Percentiles rank a stretch among this genome's conserved stretches.
phyloP scores from a whole-genome alignment of 2,113 vertebrate genomes.

The Pungitius pungitius region DNA sequence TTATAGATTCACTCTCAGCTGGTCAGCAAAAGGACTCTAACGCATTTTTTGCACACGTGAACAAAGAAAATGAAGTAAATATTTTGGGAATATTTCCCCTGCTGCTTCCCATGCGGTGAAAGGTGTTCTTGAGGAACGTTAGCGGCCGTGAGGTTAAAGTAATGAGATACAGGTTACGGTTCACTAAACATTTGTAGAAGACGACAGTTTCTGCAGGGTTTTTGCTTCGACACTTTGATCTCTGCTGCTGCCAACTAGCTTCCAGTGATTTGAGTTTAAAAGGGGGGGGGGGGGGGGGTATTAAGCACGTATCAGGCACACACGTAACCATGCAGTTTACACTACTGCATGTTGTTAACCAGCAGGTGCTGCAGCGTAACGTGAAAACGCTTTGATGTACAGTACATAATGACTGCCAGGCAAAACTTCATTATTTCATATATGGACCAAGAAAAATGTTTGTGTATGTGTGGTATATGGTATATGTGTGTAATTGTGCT shows the following conservation, averaged over 20 bases:
- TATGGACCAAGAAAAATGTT: neutral
- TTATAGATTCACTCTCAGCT: slow-evolving; percentile 22
- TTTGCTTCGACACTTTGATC: slow-evolving; percentile 73
- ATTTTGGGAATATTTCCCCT: slow-evolving; percentile 11
- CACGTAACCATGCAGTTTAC: slow-evolving; percentile 43
- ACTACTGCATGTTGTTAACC: slow-evolving; percentile 14
- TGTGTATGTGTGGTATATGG: neutral
- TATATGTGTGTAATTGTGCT: neutral
- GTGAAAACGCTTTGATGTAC: neutral
- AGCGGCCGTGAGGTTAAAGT: slow-evolving; percentile 52
- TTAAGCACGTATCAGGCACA: slow-evolving; percentile 29
- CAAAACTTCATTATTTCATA: neutral
- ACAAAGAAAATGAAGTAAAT: neutral
- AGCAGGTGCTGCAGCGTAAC: slow-evolving; percentile 22
- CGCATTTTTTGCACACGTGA: neutral
- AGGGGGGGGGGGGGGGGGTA: slow-evolving; percentile 22
- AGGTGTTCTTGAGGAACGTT: slow-evolving; percentile 35
- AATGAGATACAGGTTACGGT: slow-evolving; percentile 70
- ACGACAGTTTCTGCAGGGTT: slow-evolving; percentile 74
- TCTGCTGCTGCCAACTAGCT: slow-evolving; percentile 68
- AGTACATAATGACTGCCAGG: neutral
- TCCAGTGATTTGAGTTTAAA: slow-evolving; percentile 66
- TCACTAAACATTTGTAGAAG: slow-evolving; percentile 75
- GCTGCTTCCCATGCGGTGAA: slow-evolving; percentile 12
- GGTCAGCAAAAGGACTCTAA: slow-evolving; percentile 9